phyloP scores from a whole-genome alignment of 2,113 vertebrate genomes.

The Glaucomys volans region DNA sequence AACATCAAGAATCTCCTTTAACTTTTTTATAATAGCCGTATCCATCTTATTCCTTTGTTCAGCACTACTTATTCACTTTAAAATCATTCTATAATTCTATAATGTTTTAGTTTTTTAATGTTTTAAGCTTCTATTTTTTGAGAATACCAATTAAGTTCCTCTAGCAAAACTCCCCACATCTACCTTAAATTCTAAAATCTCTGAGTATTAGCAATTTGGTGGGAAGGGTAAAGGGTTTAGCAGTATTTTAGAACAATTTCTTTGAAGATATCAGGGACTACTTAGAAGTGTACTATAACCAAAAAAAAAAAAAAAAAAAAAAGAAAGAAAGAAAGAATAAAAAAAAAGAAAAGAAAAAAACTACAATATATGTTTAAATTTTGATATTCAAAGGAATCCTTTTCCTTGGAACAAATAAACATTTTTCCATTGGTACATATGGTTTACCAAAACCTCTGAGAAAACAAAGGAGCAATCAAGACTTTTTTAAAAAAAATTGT shows the following conservation, averaged over 20 bases:
- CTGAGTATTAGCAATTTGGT: background rate
- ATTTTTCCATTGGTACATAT: background rate
- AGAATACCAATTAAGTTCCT: background rate
- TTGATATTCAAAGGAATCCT: background rate
- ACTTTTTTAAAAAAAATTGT: background rate
- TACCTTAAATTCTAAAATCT: background rate
- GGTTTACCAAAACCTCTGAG: background rate
- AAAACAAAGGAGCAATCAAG: constrained; percentile 18
- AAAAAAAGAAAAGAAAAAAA: too few relatives aligned
- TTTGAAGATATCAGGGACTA: background rate
- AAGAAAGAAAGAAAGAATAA: background rate
- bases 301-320: background rate
- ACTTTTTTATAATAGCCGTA: background rate
- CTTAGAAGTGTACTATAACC: background rate
- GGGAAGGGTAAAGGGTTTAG: too few relatives aligned
- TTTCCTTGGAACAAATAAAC: background rate
- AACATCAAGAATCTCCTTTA: background rate
- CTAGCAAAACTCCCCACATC: background rate
- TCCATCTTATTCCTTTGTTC: background rate
- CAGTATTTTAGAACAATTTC: background rate
- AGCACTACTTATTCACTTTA: background rate
- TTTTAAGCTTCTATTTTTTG: background rate
- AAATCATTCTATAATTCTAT: background rate
- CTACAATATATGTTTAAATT: background rate
- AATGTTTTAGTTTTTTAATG: background rate